Evolutionary conservation across 2,797 vertebrate genomes (phyloP).

Genomic region (Ctenopoma multispine): DNA sequence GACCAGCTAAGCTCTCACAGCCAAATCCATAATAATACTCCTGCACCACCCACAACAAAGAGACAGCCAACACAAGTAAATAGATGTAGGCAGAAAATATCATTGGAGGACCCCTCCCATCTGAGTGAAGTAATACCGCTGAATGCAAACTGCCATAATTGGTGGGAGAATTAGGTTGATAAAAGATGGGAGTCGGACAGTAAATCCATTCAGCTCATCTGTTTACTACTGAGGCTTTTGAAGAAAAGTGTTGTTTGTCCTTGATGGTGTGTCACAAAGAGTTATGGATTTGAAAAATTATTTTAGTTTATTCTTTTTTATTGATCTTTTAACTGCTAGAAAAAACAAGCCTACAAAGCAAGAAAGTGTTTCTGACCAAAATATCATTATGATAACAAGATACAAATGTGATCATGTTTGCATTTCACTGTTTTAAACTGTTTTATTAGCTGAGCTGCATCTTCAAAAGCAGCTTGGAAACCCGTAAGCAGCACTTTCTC

Average conservation of each 20-base stretch:
- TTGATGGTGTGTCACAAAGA: slow-evolving; percentile 60
- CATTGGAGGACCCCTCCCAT: slow-evolving; percentile 49
- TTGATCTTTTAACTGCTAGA: slow-evolving; percentile 50
- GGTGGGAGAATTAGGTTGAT: slow-evolving; percentile 70
- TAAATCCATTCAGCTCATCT: slow-evolving; percentile 72
- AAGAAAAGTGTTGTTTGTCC: slow-evolving; percentile 59
- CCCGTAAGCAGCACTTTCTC: slow-evolving; percentile 14
- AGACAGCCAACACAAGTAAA: slow-evolving; percentile 60
- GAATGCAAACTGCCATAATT: slow-evolving; percentile 68
- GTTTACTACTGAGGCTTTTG: slow-evolving; percentile 61
- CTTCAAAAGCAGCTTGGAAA: slow-evolving; percentile 19
- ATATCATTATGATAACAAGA: slow-evolving; percentile 8
- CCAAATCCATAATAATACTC: slow-evolving; percentile 72
- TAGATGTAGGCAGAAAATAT: slow-evolving; percentile 64
- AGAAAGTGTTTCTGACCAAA: slow-evolving; percentile 25
- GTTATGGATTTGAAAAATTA: slow-evolving; percentile 60
- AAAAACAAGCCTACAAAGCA: slow-evolving; percentile 13
- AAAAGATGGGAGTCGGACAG: slow-evolving; percentile 59
- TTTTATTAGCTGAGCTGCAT: slow-evolving; percentile 25
- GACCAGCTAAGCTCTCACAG: slow-evolving; percentile 66
- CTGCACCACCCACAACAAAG: slow-evolving; percentile 70
- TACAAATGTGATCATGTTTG: slow-evolving; percentile 32
- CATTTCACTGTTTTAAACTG: slow-evolving; percentile 2
- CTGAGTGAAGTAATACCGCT: slow-evolving; percentile 58
- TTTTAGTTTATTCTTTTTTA: slow-evolving; percentile 46